phyloP scores from a whole-genome alignment of 2,888 invertebrate species.

The Zygothrica quintamaculata region DNA sequence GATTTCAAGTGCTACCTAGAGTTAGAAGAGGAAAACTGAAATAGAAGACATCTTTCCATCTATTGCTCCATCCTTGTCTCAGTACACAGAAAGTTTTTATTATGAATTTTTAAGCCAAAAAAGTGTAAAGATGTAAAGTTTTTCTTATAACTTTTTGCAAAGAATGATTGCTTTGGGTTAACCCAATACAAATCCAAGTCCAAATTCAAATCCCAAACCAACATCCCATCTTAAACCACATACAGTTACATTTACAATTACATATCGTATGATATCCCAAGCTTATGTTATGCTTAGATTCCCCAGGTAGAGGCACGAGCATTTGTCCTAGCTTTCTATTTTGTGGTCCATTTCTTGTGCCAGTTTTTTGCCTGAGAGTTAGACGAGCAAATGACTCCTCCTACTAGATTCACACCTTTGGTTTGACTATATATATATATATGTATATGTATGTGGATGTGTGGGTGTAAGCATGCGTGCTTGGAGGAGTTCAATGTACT shows the following conservation, averaged over 20 bases:
- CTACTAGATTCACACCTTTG: constrained; percentile 62
- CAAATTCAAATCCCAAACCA: not conserved
- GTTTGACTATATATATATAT: not conserved
- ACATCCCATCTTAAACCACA: not conserved
- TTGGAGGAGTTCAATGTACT: constrained; percentile 62
- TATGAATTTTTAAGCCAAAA: not conserved
- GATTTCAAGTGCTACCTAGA: constrained; percentile 9
- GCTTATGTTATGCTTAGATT: no score
- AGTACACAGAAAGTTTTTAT: not conserved
- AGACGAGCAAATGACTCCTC: constrained; percentile 24
- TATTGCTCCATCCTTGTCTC: not conserved
- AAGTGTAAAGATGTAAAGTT: constrained; percentile 33
- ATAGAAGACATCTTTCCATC: not conserved
- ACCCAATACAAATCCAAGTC: not conserved
- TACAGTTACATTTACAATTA: no score
- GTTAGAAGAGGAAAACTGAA: not conserved
- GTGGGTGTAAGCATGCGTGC: not conserved
- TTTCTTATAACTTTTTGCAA: not conserved
- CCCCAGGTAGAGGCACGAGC: constrained; percentile 10
- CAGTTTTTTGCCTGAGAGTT: constrained; percentile 57
- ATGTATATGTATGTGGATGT: constrained; percentile 7
- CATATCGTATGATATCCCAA: no score
- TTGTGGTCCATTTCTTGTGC: constrained; percentile 46
- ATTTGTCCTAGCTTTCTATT: not conserved
- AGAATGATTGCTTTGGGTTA: not conserved